phyloP scores from a whole-genome alignment of 2,113 vertebrate species.

The Phrynocephalus versicolor region DNA sequence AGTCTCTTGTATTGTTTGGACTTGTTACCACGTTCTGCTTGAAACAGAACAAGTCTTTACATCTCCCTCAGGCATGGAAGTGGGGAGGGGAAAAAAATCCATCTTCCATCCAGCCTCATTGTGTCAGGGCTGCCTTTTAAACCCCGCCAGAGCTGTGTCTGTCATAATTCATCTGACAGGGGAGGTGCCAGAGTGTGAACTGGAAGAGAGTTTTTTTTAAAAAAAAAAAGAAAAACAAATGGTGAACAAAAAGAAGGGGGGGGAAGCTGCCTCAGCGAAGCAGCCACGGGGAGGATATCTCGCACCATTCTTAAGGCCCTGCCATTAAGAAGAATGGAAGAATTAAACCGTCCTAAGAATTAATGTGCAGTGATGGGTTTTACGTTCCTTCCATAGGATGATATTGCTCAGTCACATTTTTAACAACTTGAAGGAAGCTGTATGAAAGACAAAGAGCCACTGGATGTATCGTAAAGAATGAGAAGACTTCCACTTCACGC shows the following conservation, averaged over 20 bases:
- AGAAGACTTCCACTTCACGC: background rate
- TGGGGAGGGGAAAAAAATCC: background rate
- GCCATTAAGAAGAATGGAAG: background rate
- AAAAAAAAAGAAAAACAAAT: background rate
- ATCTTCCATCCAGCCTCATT: background rate
- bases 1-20: background rate
- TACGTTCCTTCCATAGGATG: slow-evolving; percentile 27
- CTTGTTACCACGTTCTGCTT: background rate
- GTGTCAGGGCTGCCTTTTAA: background rate
- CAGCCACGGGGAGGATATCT: slow-evolving; percentile 17
- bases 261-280: slow-evolving; percentile 40
- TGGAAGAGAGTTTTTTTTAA: background rate
- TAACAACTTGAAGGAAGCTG: background rate
- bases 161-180: background rate
- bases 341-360: slow-evolving; percentile 31
- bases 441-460: background rate
- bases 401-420: slow-evolving; percentile 39
- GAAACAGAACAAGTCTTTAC: background rate
- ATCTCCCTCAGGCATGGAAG: background rate
- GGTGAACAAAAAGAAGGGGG: background rate
- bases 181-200: background rate
- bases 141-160: background rate
- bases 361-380: slow-evolving; percentile 32
- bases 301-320: background rate
- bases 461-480: background rate